A percentile compares a stretch with the other conserved stretches of the same genome.
These are phyloP conservation scores for Achlya flavicornis DNA, from an alignment of 2,888 invertebrate genomes.

Conservation along the genomic window DNA sequence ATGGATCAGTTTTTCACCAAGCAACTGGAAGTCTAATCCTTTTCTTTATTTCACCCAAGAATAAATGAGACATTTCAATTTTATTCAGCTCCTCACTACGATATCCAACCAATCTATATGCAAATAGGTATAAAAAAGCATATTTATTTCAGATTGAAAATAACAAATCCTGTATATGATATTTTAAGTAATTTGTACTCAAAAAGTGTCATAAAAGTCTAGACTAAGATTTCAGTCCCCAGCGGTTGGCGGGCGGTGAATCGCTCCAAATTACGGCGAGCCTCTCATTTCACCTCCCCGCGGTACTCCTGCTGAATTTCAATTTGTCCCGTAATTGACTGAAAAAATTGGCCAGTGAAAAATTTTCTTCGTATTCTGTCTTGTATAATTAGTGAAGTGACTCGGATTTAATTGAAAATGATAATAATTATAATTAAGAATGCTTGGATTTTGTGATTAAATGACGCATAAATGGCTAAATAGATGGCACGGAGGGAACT, in stretches of 20 bases:
- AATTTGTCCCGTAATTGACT: slow-evolving; percentile 19
- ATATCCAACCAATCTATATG: neutral
- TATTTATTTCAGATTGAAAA: neutral
- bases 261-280: slow-evolving; percentile 20
- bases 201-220: neutral
- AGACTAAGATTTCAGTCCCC: slow-evolving; percentile 7
- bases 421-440: neutral
- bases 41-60: neutral
- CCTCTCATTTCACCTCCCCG: slow-evolving; percentile 15
- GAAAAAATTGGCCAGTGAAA: neutral
- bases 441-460: too few relatives aligned
- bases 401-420: neutral
- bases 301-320: slow-evolving; percentile 24
- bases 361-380: too few relatives aligned
- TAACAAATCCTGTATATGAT: neutral
- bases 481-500: too few relatives aligned
- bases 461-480: too few relatives aligned
- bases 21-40: too few relatives aligned
- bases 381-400: neutral
- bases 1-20: too few relatives aligned
- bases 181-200: neutral
- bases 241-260: slow-evolving; percentile 19
- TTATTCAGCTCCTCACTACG: neutral
- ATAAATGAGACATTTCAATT: neutral
- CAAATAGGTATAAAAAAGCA: neutral